Evolutionary conservation across 2,797 vertebrate species (phyloP), one percentile per base, ranked within the genome.

Genomic region (Enteromius anoplus): DNA sequence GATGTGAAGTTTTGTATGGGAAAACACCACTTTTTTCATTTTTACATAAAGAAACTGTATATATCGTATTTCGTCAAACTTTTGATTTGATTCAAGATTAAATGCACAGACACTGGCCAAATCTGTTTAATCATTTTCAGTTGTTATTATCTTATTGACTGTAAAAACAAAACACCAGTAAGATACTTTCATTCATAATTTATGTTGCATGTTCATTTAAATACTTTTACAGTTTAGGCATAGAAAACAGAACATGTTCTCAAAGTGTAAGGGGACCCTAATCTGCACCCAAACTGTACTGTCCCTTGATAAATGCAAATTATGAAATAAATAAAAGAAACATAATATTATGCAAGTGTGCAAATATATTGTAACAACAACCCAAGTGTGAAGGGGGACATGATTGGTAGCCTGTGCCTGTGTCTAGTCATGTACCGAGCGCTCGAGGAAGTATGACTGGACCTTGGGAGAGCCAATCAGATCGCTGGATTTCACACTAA

Each of bases 381-480:
- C 62, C 51, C 34, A 80, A 76, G 19, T 69, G 32, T 45, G 42
- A 60, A 58, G 45, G 49, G 60, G 68, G 71, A 78, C 72, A 75
- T 77, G 75, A 82, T 69, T 79, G 68, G 73, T 71, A 84, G 84
- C 81, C 78, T 83, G 66, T 82, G 84, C 81, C 78, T 83, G 66
- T 82, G 84, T 82, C 85, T 83, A 71, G 68, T 82, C 85, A 87
- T 78, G 84, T 80, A 89, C 87, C 87, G 90, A 87, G 89, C 91
- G 90, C 91, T 89, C 79, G 77, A 93, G 92, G 91, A 93, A 94
- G 93, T 93, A 85, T 89, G 92, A 94, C 89, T 86, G 90, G 89
- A 89, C 89, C 86, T 26, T 80, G 89, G 75, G 78, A 91, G 88
- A 88, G 87, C 95, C 94, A 96, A 95, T 96, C 93, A 93, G 87